Base-by-base conservation (phyloP, 2,113 vertebrate species). In the Indicator maculatus region DNA sequence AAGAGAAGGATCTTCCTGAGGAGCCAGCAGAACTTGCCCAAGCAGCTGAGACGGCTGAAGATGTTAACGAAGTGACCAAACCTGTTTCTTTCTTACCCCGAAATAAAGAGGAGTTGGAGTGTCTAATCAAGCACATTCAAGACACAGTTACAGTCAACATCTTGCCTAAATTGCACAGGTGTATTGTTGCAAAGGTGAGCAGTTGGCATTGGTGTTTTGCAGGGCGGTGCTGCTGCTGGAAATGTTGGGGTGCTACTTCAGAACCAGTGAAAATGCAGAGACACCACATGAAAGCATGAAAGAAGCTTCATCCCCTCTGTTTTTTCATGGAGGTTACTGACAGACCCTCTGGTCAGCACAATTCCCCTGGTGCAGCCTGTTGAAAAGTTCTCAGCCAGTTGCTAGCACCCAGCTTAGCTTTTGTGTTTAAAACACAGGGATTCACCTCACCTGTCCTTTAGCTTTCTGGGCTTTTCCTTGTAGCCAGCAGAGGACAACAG, bases 131-230 rank as follows among this genome's bases (percentile, higher is more conserved):
- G 26, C 95, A 97, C 73, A 99, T 99, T 96, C 98, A 99, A 28
- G 89, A 95, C 67, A 98, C 98, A 4, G 97, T 99, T 36, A 98
- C 97, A 5, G 93, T 93, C 86, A 99, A 88, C 89, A 97, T 99
- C 86, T 97, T 99, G 69, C 99, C 99, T 23, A 98, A 98, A 41
- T 97, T 99, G 38, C 98, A 99, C 66, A 99, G 98, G 61, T 99
- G 99, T 93, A 98, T 99, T 74, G 98, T 96, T 38, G 98, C 99
- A 59, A 99, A 99, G 98, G 99, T 99, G 71, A 90, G 77, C 23
- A 33, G 18, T 4, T 94, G 56, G 10, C 11, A 12, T 38, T 75
- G 28, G 14, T 41, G 5, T n/a, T 77, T 65, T 64, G 36, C 47
- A 56, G 75, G 31, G n/a, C 31, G 70, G 8, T 65, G 61, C 44